Conservation (phyloP, 2,797 vertebrate genomes). For the Schizopygopsis pylzovi region DNA sequence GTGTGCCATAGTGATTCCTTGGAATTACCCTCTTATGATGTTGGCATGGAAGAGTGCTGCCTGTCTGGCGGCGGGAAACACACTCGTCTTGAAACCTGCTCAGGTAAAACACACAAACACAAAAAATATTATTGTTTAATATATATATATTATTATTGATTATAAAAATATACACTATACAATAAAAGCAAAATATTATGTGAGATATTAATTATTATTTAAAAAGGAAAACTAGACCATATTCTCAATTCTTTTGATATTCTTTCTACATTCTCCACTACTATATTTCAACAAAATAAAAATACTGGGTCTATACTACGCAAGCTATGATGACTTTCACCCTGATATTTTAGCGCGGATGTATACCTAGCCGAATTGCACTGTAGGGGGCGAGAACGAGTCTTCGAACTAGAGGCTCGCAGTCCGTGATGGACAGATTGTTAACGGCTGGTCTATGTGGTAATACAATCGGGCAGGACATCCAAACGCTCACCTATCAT, state of each 20-base stretch:
- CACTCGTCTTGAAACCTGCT: conserved; percentile 92
- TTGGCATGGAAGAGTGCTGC: conserved; percentile 96
- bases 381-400: no score
- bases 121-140: background rate
- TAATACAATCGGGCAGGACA: no score
- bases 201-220: background rate
- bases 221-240: background rate
- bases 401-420: no score
- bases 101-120: conserved; percentile 79
- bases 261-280: background rate
- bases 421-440: no score
- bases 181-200: background rate
- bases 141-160: background rate
- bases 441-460: no score
- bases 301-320: background rate
- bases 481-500: no score
- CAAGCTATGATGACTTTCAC: no score
- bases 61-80: conserved; percentile 94
- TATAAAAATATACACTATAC: background rate
- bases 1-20: conserved; percentile 95
- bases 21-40: conserved; percentile 99
- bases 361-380: no score
- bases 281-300: background rate
- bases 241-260: background rate
- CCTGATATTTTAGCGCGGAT: no score